Base-by-base conservation (phyloP, 2,797 vertebrate genomes). In the Thripadectes ignobilis region DNA sequence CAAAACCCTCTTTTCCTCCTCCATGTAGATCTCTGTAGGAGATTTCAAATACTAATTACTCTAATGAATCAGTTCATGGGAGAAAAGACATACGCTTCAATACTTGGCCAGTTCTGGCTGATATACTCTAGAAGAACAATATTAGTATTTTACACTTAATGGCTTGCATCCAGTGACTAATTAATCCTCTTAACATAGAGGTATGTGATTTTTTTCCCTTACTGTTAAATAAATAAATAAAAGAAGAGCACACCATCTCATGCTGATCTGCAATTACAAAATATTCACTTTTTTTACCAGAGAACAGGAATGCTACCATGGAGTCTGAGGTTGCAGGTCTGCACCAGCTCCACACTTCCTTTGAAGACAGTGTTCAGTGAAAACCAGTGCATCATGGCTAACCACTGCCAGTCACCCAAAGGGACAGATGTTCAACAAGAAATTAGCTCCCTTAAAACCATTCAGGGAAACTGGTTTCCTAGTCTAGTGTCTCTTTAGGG, bases 71-170 rank as follows among this genome's bases (percentile, higher is more conserved):
- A 93, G 32, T 88, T 51, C 69, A 93, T 38, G 63, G 59, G 59
- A 93, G 43, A 86, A 89, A 78, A 96, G 92, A 93, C 80, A 84
- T n/a, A 76, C 26, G 51, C 69, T 81, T 63, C 84, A 92, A 52
- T 62, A 92, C 66, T 88, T 92, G 59, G 86, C 86, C 80, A 43
- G n/a, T 88, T 94, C 83, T 86, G 78, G 46, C 69, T 82, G 55
- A 82, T 55, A 66, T 7, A 45, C n/a, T 89, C 73, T 74, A 91
- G 94, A 88, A 92, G 76, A 94, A 87, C 30, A 96, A 79, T 76
- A 92, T 76, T 89, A 92, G 45, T 49, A 66, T 91, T 93, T 93
- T 66, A 82, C 52, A 82, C 39, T 72, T 62, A 82, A 79, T 84
- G 71, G 71, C 71, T 92, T 73, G 12, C 46, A 91, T 80, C 82